A percentile compares a stretch with the other conserved stretches of the same genome.
Evolutionary conservation across 2,797 vertebrate species (phyloP).

Genomic region (Macrochelys suwanniensis): DNA sequence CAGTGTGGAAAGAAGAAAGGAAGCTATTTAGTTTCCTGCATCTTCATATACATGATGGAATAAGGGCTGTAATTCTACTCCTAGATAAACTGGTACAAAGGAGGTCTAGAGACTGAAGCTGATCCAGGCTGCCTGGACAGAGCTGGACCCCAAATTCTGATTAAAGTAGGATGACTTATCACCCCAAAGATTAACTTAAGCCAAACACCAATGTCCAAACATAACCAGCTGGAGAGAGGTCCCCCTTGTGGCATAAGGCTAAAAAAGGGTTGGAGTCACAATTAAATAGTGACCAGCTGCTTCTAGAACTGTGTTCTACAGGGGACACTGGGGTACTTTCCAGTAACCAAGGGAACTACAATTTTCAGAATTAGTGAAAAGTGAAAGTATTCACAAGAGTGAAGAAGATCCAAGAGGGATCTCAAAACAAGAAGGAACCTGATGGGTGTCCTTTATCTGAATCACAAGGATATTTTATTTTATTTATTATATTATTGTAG

Average conservation of each 20-base stretch:
- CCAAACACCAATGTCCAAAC: background rate
- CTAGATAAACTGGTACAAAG: background rate
- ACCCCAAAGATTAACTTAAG: background rate
- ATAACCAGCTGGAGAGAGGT: background rate
- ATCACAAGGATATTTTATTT: background rate
- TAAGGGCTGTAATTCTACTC: background rate
- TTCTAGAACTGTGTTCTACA: too few relatives aligned
- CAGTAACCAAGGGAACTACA: background rate
- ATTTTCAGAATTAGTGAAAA: too few relatives aligned
- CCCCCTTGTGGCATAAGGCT: accelerated
- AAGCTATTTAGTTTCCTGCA: background rate
- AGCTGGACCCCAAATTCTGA: background rate
- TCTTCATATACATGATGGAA: background rate
- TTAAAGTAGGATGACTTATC: background rate
- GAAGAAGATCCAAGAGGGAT: background rate
- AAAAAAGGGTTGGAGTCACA: too few relatives aligned
- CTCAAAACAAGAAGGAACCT: background rate
- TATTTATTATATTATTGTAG: too few relatives aligned
- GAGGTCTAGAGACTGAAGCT: background rate
- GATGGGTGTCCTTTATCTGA: background rate
- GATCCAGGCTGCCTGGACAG: background rate
- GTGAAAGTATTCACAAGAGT: too few relatives aligned
- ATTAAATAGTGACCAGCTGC: too few relatives aligned
- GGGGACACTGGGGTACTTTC: background rate
- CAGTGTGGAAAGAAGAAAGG: background rate